Percentiles rank a stretch among this genome's conserved stretches.
These are phyloP conservation scores for Protophormia terraenovae DNA, from an alignment of 2,888 invertebrate genomes.

Conservation along the genomic window DNA sequence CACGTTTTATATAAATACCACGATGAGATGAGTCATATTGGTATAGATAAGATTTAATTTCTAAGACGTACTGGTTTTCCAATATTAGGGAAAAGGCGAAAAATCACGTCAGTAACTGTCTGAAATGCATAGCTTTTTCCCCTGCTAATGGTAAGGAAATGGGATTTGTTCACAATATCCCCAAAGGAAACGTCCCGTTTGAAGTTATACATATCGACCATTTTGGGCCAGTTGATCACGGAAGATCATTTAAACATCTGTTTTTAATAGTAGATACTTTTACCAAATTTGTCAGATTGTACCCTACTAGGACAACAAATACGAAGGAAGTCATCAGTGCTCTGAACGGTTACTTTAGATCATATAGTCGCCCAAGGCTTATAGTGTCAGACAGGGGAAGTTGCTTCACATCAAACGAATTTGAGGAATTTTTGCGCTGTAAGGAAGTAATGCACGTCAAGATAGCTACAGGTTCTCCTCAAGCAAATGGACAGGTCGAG, in stretches of 20 bases:
- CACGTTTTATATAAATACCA: slow-evolving; percentile 63
- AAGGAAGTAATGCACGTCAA: slow-evolving; percentile 59
- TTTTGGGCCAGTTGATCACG: slow-evolving; percentile 46
- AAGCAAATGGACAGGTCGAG: slow-evolving; percentile 70
- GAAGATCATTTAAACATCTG: slow-evolving; percentile 35
- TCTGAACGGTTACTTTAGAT: slow-evolving; percentile 69
- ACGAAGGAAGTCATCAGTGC: slow-evolving; percentile 30
- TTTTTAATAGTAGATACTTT: slow-evolving; percentile 53
- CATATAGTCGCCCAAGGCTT: slow-evolving; percentile 63
- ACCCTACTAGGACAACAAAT: slow-evolving; percentile 47
- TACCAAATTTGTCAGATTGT: slow-evolving; percentile 58
- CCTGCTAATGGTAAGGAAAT: slow-evolving; percentile 35
- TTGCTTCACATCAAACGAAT: slow-evolving; percentile 68
- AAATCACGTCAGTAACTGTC: slow-evolving; percentile 45
- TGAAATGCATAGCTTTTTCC: slow-evolving; percentile 54
- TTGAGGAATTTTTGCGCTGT: slow-evolving; percentile 56
- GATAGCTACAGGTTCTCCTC: slow-evolving; percentile 66
- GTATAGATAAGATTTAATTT: slow-evolving; percentile 45
- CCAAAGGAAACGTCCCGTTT: slow-evolving; percentile 45
- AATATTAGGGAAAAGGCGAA: slow-evolving; percentile 13
- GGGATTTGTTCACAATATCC: slow-evolving; percentile 49
- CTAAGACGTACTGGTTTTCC: slow-evolving; percentile 48
- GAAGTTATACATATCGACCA: slow-evolving; percentile 50
- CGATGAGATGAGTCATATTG: slow-evolving; percentile 58
- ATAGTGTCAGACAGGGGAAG: slow-evolving; percentile 58